Conservation (phyloP, 2,888 invertebrate species). For the Scaptomyza cyrtandrae region DNA sequence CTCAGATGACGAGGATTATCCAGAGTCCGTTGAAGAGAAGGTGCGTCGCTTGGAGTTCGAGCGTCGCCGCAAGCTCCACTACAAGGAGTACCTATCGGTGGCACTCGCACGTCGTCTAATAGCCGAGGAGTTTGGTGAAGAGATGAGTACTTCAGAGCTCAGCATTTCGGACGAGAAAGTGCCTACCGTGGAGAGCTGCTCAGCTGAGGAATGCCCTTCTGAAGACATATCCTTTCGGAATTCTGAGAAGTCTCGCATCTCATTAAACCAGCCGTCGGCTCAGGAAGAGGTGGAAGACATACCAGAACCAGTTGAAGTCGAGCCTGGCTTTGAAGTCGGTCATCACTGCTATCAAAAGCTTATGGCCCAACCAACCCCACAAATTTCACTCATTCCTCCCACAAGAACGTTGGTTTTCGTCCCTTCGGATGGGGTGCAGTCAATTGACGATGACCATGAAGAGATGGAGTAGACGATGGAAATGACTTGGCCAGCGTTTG, state of each 20-base stretch:
- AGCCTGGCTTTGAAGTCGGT: slow-evolving; percentile 46
- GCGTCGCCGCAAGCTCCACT: slow-evolving; percentile 96
- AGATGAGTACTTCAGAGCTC: slow-evolving; percentile 86
- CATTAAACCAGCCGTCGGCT: rapidly evolving
- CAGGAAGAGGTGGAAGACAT: not conserved
- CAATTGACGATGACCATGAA: not conserved
- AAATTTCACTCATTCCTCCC: not conserved
- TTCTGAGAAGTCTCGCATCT: not conserved
- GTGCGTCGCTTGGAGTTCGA: slow-evolving; percentile 93
- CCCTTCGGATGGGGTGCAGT: not conserved
- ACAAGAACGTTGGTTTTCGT: not conserved
- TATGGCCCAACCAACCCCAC: slow-evolving; percentile 21
- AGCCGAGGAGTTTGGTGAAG: slow-evolving; percentile 93
- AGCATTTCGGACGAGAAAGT: slow-evolving; percentile 3
- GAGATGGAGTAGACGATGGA: not conserved
- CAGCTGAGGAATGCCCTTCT: slow-evolving; percentile 8
- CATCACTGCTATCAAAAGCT: slow-evolving; percentile 66
- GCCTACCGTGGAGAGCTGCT: slow-evolving; percentile 9
- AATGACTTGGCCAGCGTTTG: not conserved
- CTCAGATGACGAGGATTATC: slow-evolving; percentile 86
- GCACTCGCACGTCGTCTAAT: slow-evolving; percentile 95
- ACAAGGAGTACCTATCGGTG: slow-evolving; percentile 98
- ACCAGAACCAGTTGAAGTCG: slow-evolving; percentile 45
- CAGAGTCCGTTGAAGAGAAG: slow-evolving; percentile 87
- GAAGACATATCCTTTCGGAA: not conserved